Conservation (phyloP, 2,113 vertebrate species). For the Typhlomys cinereus region DNA sequence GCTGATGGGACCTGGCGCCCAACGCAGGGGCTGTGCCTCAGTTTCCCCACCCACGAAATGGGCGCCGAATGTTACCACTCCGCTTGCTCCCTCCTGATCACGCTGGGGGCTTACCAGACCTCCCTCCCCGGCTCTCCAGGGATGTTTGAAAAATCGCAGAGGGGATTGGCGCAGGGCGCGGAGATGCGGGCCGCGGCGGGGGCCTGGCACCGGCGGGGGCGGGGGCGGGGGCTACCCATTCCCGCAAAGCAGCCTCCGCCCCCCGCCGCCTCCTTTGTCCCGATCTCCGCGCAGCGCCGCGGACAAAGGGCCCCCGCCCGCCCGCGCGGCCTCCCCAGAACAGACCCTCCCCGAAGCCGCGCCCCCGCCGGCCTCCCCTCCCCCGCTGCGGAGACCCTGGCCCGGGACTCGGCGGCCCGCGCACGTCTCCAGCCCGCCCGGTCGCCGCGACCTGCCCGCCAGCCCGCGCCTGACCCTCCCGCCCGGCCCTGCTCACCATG, state of each 20-base stretch:
- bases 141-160: not conserved
- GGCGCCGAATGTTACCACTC: not conserved
- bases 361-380: not conserved
- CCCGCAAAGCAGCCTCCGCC: slow-evolving; percentile 47
- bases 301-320: slow-evolving; percentile 72
- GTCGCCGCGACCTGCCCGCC: not conserved
- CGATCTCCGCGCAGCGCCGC: slow-evolving; percentile 26
- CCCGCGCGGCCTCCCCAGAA: slow-evolving; percentile 47
- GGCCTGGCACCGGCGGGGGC: not conserved
- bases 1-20: not conserved
- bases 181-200: not conserved
- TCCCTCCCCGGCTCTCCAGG: too few species aligned
- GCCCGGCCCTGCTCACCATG: slow-evolving; percentile 48
- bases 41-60: slow-evolving; percentile 47
- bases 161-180: not conserved
- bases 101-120: not conserved
- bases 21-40: slow-evolving; percentile 39
- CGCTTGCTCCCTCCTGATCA: not conserved
- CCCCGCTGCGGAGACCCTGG: not conserved
- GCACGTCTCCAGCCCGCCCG: too few species aligned
- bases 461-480: not conserved
- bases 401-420: too few species aligned
- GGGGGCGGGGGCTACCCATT: not conserved
- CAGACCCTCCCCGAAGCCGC: slow-evolving; percentile 53
- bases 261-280: slow-evolving; percentile 74